Conservation (phyloP, 2,888 invertebrate genomes). For the Nysson spinosus region DNA sequence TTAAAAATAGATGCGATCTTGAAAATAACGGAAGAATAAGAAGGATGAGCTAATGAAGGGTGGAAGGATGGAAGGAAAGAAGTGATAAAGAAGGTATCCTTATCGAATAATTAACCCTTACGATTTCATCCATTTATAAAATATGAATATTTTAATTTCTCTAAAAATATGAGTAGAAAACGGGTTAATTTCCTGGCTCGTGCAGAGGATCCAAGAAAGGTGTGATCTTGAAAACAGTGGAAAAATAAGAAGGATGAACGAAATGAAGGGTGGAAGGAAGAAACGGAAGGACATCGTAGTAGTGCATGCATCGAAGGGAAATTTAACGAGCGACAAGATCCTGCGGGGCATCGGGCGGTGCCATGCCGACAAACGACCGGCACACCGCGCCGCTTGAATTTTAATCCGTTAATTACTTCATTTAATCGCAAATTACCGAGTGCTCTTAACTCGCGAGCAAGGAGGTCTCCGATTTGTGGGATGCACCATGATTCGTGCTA, state of each 20-base stretch:
- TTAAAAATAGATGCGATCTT: too few relatives aligned
- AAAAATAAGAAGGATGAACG: too few relatives aligned
- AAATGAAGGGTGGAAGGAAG: background rate
- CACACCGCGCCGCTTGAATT: slow-evolving; percentile 64
- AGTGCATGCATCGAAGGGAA: slow-evolving; percentile 32
- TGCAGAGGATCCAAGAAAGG: background rate
- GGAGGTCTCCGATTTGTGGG: slow-evolving; percentile 49
- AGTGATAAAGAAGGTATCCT: too few relatives aligned
- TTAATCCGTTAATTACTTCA: slow-evolving; percentile 70
- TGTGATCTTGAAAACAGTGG: background rate
- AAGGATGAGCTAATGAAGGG: too few relatives aligned
- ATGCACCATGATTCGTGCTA: slow-evolving; percentile 28
- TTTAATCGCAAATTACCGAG: slow-evolving; percentile 65
- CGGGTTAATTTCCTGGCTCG: too few relatives aligned
- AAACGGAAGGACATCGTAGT: slow-evolving; percentile 1
- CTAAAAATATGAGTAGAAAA: too few relatives aligned
- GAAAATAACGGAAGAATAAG: too few relatives aligned
- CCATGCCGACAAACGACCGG: slow-evolving; percentile 62
- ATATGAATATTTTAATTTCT: too few relatives aligned
- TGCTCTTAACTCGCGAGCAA: slow-evolving; percentile 52
- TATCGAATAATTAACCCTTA: too few relatives aligned
- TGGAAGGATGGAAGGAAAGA: too few relatives aligned
- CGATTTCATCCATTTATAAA: too few relatives aligned
- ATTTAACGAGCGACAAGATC: slow-evolving; percentile 62
- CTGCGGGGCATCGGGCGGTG: slow-evolving; percentile 49